Conservation (phyloP, 2,113 vertebrate species). For the Platysternon megacephalum region DNA sequence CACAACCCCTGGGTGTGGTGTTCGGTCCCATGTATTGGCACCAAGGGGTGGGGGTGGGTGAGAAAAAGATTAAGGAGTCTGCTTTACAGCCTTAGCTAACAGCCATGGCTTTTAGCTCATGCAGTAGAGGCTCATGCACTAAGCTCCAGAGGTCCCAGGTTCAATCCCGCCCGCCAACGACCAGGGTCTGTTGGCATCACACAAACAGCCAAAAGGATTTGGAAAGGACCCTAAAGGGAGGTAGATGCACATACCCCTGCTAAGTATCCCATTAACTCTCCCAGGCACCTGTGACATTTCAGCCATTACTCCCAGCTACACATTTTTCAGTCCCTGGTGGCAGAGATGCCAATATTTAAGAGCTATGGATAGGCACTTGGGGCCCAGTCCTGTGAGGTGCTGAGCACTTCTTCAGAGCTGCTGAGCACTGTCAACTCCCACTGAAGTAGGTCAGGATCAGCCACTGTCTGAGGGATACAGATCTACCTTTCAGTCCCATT, state of each 20-base stretch:
- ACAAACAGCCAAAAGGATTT: not conserved
- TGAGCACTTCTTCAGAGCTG: not conserved
- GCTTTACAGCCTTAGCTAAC: too few species aligned
- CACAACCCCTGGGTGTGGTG: too few species aligned
- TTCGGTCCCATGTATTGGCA: too few species aligned
- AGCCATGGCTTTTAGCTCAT: too few species aligned
- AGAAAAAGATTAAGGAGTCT: too few species aligned
- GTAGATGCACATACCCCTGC: accelerated
- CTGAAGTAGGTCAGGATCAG: not conserved
- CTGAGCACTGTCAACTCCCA: not conserved
- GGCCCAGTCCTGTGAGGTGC: not conserved
- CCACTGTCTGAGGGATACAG: not conserved
- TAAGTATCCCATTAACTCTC: not conserved
- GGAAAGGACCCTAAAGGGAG: not conserved
- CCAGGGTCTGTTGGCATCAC: too few species aligned
- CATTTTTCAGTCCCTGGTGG: not conserved
- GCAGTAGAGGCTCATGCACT: too few species aligned
- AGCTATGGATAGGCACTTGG: not conserved
- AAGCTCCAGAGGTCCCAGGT: too few species aligned
- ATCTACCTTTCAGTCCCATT: not conserved
- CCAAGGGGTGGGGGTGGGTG: too few species aligned
- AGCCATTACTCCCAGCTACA: not conserved
- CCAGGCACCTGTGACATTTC: not conserved
- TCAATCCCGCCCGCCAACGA: too few species aligned
- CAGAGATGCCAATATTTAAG: not conserved